Evolutionary conservation across 2,113 vertebrate species (phyloP), one percentile per base, ranked within the genome.

Genomic region (Sorex fumeus): DNA sequence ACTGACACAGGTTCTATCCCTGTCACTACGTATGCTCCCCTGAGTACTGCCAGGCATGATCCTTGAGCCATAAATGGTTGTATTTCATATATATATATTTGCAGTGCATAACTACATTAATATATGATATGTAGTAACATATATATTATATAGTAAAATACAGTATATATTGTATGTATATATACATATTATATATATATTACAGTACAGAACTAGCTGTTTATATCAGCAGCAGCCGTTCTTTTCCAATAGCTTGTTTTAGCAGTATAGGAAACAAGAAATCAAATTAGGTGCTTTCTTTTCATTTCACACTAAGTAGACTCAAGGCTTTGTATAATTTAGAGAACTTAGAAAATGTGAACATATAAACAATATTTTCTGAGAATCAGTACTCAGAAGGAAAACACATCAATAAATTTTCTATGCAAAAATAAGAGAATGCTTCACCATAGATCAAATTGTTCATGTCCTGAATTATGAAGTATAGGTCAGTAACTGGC

Each of bases 201-300:
- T 10, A 50, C 84, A 97, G 90, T 96, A 96, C 28, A 71, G 95
- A 94, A 91, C 74, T 84, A 81, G 84, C 57, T 93, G 45, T 87
- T 97, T 96, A 96, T 96, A 97, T 96, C 77, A 2, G 74, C 53
- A 96, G 67, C n/a, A 77, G 82, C 86, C 96, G 92, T 91, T 90
- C 40, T 91, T 90, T 85, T 34, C 5, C 0, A 57, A 57, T 78
- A 89, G 84, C 69, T 94, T 74, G 11, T 1, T 8, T 85, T 90
- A 94, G 70, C 0, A 74, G 81, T 7, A 21, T 95, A 96, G 83
- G 91, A 97, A 94, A 94, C 96, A 87, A 90, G 84, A 92, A 95
- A 91, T 96, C 93, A 32, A 89, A 95, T 93, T 94, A 96, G 88
- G 92, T 93, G 94, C 88, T 96, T 97, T 96, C 88, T 96, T 97